Percentiles rank a stretch among this genome's conserved stretches.
Evolutionary conservation across 2,797 vertebrate species (phyloP).

Genomic region (Choloepus didactylus): DNA sequence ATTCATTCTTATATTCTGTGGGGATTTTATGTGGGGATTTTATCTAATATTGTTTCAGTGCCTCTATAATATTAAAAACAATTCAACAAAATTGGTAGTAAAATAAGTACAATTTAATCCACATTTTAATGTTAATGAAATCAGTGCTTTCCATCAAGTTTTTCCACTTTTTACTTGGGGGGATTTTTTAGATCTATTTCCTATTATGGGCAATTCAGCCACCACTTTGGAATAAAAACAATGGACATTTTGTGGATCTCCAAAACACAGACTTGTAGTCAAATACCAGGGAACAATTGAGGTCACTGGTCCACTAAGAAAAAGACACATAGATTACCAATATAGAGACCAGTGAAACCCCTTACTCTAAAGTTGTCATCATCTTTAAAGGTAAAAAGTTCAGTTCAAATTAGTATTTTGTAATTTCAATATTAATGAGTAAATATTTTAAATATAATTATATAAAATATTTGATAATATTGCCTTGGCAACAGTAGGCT

Average conservation of each 20-base stretch:
- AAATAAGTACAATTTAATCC: not conserved
- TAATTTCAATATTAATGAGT: not conserved
- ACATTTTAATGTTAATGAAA: not conserved
- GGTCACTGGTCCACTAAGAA: not conserved
- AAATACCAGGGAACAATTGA: not conserved
- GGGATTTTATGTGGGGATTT: not conserved
- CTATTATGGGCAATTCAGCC: not conserved
- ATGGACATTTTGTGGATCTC: not conserved
- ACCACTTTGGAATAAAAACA: not conserved
- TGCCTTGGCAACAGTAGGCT: not conserved
- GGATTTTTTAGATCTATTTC: not conserved
- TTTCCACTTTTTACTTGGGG: not conserved
- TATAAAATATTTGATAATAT: not conserved
- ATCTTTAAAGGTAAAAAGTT: not conserved
- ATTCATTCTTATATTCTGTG: not conserved
- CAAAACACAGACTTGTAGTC: accelerated
- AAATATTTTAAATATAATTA: not conserved
- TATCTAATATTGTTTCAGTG: not conserved
- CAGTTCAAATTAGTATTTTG: not conserved
- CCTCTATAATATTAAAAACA: not conserved
- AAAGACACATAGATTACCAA: accelerated
- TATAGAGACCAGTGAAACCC: accelerated
- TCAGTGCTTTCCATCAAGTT: accelerated
- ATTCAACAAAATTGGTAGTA: not conserved
- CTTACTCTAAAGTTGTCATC: accelerated